phyloP scores from a whole-genome alignment of 2,113 vertebrate species.

The Myrmecophaga tridactyla region DNA sequence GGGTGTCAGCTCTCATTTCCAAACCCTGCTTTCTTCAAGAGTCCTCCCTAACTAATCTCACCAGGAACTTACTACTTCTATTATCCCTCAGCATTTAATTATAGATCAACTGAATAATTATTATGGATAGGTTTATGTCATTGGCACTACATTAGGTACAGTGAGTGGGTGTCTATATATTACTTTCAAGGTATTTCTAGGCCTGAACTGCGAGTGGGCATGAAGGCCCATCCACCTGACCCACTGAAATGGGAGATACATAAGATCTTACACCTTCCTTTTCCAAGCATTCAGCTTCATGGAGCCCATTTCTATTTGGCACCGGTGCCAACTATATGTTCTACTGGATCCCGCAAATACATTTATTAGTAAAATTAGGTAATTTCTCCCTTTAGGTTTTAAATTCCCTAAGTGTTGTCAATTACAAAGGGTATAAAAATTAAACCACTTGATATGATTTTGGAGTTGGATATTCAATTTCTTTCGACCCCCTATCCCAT shows the following conservation, averaged over 20 bases:
- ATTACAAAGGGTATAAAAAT: not conserved
- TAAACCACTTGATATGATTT: not conserved
- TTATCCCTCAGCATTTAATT: not conserved
- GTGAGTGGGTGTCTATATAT: not conserved
- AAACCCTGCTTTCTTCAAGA: slow-evolving; percentile 19
- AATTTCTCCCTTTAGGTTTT: not conserved
- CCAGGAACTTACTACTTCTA: not conserved
- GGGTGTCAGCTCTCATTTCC: not conserved
- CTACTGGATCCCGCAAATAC: not conserved
- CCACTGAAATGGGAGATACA: not conserved
- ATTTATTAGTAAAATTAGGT: not conserved
- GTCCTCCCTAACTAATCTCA: slow-evolving; percentile 35
- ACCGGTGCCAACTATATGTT: not conserved
- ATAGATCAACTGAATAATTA: not conserved
- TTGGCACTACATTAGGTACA: not conserved
- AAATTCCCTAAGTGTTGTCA: not conserved
- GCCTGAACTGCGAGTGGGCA: not conserved
- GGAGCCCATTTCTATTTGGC: not conserved
- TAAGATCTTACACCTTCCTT: not conserved
- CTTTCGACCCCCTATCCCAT: not conserved
- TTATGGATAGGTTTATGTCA: not conserved
- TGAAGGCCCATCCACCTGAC: not conserved
- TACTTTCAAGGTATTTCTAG: not conserved
- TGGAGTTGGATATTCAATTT: slow-evolving; percentile 3
- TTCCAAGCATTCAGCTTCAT: not conserved